phyloP scores from a whole-genome alignment of 1,140 invertebrate species.

The Telenomus remus region DNA sequence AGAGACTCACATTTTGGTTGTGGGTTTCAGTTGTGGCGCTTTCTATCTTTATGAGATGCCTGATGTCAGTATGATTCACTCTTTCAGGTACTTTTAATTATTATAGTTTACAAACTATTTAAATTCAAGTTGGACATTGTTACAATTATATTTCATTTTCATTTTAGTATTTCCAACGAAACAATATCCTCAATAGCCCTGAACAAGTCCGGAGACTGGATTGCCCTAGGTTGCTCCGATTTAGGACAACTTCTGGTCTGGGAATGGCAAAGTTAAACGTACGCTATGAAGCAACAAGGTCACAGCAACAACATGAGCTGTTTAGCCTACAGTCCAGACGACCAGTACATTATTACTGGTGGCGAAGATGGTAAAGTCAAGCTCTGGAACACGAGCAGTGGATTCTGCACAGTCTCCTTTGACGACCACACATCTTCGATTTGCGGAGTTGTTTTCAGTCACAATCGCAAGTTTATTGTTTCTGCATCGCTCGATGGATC shows the following conservation, averaged over 20 bases:
- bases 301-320: conserved; percentile 93
- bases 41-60: conserved; percentile 96
- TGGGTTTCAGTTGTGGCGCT: conserved; percentile 85
- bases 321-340: conserved; percentile 93
- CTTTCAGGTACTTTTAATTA: conserved; percentile 86
- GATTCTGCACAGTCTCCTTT: conserved; percentile 97
- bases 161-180: conserved; percentile 85
- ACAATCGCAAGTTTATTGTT: conserved; percentile 93
- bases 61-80: conserved; percentile 93
- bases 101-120: background rate
- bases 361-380: conserved; percentile 97
- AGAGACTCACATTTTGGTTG: conserved; percentile 82
- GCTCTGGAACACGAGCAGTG: conserved; percentile 92
- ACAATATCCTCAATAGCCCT: conserved; percentile 86
- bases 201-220: conserved; percentile 95
- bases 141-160: conserved; percentile 16
- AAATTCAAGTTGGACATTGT: background rate
- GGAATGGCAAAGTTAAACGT: conserved; percentile 99
- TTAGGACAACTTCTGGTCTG: conserved; percentile 95
- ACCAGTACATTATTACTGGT: conserved; percentile 92
- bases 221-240: conserved; percentile 89
- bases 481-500: conserved; percentile 96
- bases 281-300: conserved; percentile 97
- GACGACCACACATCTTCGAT: conserved; percentile 90
- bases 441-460: conserved; percentile 88